A percentile compares a stretch with the other conserved stretches of the same genome.
Evolutionary conservation across 2,797 vertebrate genomes (phyloP).

Genomic region (Thunnus albacares): DNA sequence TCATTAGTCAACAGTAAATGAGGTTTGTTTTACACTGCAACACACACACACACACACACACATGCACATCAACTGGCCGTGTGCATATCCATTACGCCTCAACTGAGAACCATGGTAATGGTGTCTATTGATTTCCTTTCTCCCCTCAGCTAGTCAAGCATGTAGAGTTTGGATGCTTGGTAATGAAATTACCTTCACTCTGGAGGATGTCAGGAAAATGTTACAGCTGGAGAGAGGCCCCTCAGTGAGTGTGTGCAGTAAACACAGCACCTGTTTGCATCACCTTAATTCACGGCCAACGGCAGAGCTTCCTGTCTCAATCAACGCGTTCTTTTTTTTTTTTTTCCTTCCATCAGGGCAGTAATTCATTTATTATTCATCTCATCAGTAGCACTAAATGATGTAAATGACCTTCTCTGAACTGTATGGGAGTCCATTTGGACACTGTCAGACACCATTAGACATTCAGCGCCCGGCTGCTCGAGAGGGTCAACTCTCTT

Average conservation of each 20-base stretch:
- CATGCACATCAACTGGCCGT: conserved; percentile 9
- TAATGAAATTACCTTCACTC: conserved; percentile 80
- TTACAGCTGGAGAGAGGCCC: conserved; percentile 60
- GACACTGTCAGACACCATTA: conserved; percentile 80
- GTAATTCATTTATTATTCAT: conserved; percentile 81
- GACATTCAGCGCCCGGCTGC: conserved; percentile 65
- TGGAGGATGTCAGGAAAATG: conserved; percentile 68
- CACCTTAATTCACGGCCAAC: conserved; percentile 47
- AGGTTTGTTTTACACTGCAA: conserved; percentile 76
- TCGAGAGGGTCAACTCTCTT: conserved; percentile 69
- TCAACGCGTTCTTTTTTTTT: conserved; percentile 25
- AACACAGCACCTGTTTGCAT: conserved; percentile 76
- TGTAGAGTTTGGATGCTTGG: conserved; percentile 75
- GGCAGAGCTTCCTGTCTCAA: conserved; percentile 65
- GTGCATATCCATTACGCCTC: conserved; percentile 74
- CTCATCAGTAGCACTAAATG: conserved; percentile 78
- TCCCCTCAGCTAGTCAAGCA: conserved; percentile 69
- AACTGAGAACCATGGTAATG: conserved; percentile 76
- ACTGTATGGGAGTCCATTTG: conserved; percentile 79
- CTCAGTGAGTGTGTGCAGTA: conserved; percentile 46
- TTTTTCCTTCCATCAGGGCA: conserved; percentile 46
- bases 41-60: background rate
- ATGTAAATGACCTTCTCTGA: conserved; percentile 80
- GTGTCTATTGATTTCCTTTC: conserved; percentile 80
- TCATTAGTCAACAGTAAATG: conserved; percentile 82